Conservation (phyloP, 2,113 vertebrate genomes). For the Numida meleagris region DNA sequence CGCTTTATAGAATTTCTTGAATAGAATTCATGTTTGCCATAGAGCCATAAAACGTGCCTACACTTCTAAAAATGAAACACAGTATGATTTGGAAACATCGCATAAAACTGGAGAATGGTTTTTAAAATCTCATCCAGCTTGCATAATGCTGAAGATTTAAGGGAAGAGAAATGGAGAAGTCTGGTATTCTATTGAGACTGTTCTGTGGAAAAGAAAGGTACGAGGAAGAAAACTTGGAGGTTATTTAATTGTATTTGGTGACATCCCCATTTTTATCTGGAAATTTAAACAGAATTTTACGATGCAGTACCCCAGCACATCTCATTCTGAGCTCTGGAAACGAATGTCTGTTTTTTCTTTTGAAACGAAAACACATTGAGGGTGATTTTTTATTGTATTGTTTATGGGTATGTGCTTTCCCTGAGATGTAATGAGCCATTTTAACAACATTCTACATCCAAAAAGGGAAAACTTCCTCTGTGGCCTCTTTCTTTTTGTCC, state of each 20-base stretch:
- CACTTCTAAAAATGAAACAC: neutral
- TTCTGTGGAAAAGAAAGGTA: neutral
- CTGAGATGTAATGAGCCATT: neutral
- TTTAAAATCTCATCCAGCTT: neutral
- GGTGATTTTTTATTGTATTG: neutral
- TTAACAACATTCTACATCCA: neutral
- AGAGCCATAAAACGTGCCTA: neutral
- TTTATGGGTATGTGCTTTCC: neutral
- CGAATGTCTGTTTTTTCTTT: neutral
- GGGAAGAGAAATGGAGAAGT: neutral
- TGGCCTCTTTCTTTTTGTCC: neutral
- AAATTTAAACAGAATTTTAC: neutral
- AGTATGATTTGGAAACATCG: neutral
- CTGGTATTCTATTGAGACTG: neutral
- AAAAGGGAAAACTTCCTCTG: neutral
- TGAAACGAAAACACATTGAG: neutral
- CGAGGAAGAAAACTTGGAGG: neutral
- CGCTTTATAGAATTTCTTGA: neutral
- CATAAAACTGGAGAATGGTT: neutral
- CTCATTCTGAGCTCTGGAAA: neutral
- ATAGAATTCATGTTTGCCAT: neutral
- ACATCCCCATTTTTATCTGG: neutral
- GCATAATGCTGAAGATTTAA: neutral
- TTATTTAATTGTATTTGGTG: neutral
- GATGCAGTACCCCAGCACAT: neutral